Evolutionary conservation across 2,797 vertebrate species (phyloP).

Genomic region (Protosalanx chinensis): DNA sequence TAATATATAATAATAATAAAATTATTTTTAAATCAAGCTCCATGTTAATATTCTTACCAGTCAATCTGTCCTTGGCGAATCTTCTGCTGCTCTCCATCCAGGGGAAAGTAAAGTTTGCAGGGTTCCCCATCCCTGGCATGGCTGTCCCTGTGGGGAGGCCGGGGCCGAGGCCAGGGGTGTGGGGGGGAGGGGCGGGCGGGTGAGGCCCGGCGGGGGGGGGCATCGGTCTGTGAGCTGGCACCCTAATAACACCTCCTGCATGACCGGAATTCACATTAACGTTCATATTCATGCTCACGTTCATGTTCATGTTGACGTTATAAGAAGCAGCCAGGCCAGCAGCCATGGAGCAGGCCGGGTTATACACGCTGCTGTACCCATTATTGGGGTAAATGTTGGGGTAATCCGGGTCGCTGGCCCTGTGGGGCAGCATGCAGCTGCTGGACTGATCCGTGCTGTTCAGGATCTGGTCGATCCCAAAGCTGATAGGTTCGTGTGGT

Average conservation of each 20-base stretch:
- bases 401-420: constrained; percentile 74
- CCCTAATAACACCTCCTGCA: constrained; percentile 83
- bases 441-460: constrained; percentile 83
- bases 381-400: constrained; percentile 73
- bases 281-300: constrained; percentile 81
- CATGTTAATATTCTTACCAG: constrained; percentile 74
- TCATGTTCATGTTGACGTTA: constrained; percentile 87
- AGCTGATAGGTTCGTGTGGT: constrained; percentile 86
- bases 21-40: not conserved
- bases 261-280: constrained; percentile 77
- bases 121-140: constrained; percentile 72
- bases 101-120: constrained; percentile 85
- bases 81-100: constrained; percentile 94
- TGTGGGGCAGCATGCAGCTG: constrained; percentile 76
- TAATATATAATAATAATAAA: not conserved
- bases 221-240: constrained; percentile 79
- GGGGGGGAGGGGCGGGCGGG: constrained; percentile 56
- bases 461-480: constrained; percentile 94
- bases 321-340: constrained; percentile 78
- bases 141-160: constrained; percentile 48
- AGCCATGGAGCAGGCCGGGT: constrained; percentile 82
- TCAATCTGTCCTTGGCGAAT: constrained; percentile 90
- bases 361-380: constrained; percentile 78
- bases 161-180: constrained; percentile 58
- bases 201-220: constrained; percentile 61